A percentile compares a stretch with the other conserved stretches of the same genome.
phyloP scores from a whole-genome alignment of 2,888 invertebrate genomes.

The Venusia cambrica region DNA sequence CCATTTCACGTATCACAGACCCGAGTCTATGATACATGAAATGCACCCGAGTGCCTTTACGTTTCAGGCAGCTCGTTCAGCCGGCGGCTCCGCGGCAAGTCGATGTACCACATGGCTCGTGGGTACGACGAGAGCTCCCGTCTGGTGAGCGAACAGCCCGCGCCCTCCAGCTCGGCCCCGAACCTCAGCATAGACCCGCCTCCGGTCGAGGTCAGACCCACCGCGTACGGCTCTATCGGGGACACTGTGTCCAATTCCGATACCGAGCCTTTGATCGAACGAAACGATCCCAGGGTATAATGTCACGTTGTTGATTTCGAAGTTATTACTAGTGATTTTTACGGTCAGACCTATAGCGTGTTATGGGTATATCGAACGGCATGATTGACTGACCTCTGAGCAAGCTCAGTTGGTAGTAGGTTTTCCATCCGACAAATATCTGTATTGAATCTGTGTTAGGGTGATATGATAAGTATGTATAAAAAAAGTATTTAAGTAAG shows the following conservation, averaged over 20 bases:
- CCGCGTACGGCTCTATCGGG: constrained; percentile 65
- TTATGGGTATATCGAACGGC: too few species aligned
- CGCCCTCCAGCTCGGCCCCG: constrained; percentile 60
- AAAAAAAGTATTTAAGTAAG: too few species aligned
- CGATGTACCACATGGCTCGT: constrained; percentile 87
- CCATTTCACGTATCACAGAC: too few species aligned
- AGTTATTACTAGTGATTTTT: too few species aligned
- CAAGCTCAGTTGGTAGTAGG: too few species aligned
- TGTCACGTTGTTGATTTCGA: too few species aligned
- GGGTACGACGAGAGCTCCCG: constrained; percentile 83
- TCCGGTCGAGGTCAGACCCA: constrained; percentile 52
- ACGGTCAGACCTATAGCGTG: too few species aligned
- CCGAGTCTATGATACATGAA: not conserved
- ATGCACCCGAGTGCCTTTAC: not conserved
- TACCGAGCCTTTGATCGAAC: constrained; percentile 51
- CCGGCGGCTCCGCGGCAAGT: constrained; percentile 88
- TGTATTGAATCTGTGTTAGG: too few species aligned
- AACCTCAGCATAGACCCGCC: constrained; percentile 51
- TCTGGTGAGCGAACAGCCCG: constrained; percentile 55
- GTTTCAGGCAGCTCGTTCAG: constrained; percentile 86
- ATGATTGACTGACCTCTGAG: too few species aligned
- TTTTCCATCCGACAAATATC: too few species aligned
- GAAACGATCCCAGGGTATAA: constrained; percentile 49
- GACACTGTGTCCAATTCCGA: constrained; percentile 51
- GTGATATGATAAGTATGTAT: too few species aligned